These are phyloP conservation scores for Lucilia cuprina DNA, from an alignment of 1,140 invertebrate species.

Conservation along the genomic window DNA sequence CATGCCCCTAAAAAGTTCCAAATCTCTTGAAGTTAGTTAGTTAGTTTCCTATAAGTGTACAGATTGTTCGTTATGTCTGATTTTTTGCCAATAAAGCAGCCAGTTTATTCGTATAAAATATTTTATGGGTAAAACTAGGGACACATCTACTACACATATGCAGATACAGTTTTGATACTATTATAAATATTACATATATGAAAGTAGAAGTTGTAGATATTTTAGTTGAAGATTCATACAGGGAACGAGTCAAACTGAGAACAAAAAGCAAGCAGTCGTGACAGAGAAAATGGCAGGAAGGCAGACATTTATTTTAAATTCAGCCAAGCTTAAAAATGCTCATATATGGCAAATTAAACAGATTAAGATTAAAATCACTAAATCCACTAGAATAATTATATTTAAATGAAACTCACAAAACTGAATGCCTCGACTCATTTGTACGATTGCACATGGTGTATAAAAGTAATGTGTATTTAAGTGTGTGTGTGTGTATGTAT, in stretches of 20 bases:
- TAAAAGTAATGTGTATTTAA: not conserved
- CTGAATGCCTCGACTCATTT: not conserved
- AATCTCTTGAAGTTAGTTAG: too few species aligned
- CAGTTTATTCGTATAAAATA: too few species aligned
- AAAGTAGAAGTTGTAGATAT: too few species aligned
- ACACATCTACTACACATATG: too few species aligned
- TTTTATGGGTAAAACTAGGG: too few species aligned
- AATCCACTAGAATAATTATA: slow-evolving; percentile 32
- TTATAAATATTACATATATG: too few species aligned
- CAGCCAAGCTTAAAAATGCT: slow-evolving; percentile 30
- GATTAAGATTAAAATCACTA: slow-evolving; percentile 30
- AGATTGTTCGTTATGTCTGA: too few species aligned
- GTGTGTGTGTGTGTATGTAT: not conserved
- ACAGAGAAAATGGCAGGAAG: not conserved
- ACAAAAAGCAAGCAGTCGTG: not conserved
- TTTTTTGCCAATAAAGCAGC: too few species aligned
- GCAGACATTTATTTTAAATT: not conserved
- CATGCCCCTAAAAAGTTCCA: too few species aligned
- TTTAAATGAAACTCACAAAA: slow-evolving; percentile 9
- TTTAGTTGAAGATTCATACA: too few species aligned
- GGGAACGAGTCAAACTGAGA: not conserved
- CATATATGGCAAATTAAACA: slow-evolving; percentile 34
- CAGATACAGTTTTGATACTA: too few species aligned
- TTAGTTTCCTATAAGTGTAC: too few species aligned
- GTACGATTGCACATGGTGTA: not conserved